Evolutionary conservation across 2,888 invertebrate genomes (phyloP).

Genomic region (Megalurothrips usitatus): DNA sequence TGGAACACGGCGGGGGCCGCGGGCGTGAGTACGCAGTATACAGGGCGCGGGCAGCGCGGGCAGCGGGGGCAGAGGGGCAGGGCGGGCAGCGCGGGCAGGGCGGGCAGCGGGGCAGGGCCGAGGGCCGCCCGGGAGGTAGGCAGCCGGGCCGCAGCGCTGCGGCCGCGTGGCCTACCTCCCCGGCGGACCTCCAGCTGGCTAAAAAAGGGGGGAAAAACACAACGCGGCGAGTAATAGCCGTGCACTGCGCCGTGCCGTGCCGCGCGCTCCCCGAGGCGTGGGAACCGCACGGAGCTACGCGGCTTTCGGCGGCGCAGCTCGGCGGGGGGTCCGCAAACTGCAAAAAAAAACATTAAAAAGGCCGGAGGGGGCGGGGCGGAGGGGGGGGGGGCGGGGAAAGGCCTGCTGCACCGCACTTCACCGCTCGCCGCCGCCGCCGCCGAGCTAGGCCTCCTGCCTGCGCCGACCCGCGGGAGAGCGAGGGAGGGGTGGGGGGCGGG

Average conservation of each 20-base stretch:
- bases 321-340: background rate
- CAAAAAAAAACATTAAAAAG: background rate
- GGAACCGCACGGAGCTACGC: background rate
- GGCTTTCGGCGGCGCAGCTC: background rate
- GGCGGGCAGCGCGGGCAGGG: too few relatives aligned
- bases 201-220: too few relatives aligned
- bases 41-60: too few relatives aligned
- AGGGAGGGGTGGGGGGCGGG: background rate
- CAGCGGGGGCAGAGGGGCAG: too few relatives aligned
- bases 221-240: too few relatives aligned
- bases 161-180: too few relatives aligned
- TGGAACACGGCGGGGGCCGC: background rate
- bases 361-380: background rate
- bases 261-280: background rate
- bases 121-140: too few relatives aligned
- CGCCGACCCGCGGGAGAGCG: background rate
- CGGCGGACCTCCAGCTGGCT: too few relatives aligned
- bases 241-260: background rate
- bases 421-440: background rate
- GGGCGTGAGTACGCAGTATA: too few relatives aligned
- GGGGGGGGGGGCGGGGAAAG: background rate
- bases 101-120: too few relatives aligned
- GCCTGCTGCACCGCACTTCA: background rate
- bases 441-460: background rate
- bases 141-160: too few relatives aligned